Percentiles rank a stretch among this genome's conserved stretches.
phyloP scores from a whole-genome alignment of 1,140 invertebrate species.

The Drosophila jambulina region DNA sequence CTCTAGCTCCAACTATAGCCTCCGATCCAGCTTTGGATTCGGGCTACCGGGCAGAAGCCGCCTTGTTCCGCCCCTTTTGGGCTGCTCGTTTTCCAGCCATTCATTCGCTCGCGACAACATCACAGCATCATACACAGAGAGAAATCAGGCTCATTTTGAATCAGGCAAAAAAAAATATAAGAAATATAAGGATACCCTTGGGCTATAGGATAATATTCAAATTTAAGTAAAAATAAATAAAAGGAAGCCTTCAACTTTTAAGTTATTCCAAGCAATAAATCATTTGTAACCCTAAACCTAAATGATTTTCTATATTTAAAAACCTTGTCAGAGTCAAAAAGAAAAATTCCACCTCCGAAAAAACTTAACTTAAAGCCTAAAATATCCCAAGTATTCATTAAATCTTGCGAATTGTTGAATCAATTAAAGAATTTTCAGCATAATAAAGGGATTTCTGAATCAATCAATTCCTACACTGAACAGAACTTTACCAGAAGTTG shows the following conservation, averaged over 20 bases:
- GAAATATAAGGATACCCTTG: not conserved
- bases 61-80: not conserved
- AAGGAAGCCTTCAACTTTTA: not conserved
- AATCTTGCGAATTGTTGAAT: not conserved
- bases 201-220: not conserved
- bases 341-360: rapidly evolving
- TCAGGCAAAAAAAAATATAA: not conserved
- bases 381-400: too few species aligned
- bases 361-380: not conserved
- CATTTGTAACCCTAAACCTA: not conserved
- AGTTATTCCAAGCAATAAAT: not conserved
- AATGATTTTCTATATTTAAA: not conserved
- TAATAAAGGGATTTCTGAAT: not conserved
- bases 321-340: not conserved
- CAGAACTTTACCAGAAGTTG: too few species aligned
- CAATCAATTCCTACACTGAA: too few species aligned
- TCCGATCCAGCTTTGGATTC: constrained; percentile 16
- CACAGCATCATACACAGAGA: constrained; percentile 23
- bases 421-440: not conserved
- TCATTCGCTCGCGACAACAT: constrained; percentile 40
- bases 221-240: too few species aligned
- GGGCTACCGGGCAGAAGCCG: constrained; percentile 2
- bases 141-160: not conserved
- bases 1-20: constrained; percentile 13
- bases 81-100: constrained; percentile 72